Base-by-base conservation (phyloP, 2,113 vertebrate genomes). In the Syrmaticus mikado region DNA sequence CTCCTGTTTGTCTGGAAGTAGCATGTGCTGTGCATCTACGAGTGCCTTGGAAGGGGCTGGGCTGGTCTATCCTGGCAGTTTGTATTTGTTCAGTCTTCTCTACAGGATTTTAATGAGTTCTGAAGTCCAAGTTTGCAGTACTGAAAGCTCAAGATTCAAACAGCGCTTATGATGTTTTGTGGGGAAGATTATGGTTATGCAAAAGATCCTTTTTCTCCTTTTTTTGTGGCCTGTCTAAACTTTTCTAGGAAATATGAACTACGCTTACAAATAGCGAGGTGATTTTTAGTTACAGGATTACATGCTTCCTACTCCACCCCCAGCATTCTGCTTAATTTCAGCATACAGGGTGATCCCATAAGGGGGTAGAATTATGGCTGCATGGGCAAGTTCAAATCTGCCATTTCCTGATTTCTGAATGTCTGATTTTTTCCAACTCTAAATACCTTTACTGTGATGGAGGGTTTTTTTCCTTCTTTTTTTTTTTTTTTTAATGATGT, bases 391-490 rank as follows among this genome's bases (percentile, higher is more conserved):
- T 87, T 53, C 86, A 92, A 82, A 90, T 92, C 71, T 93, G n/a
- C 57, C 2, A 1, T 84, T 94, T 89, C 43, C 24, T 87, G 66
- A 92, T 92, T 90, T 83, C 43, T 66, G 32, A 90, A 81, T 78
- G 57, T 21, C 27, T 75, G 28, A 22, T 67, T 40, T 40, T 38
- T 77, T 30, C 45, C 50, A 32, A 38, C 5, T 77, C 21, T 43
- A 78, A 88, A 75, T 71, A 68, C 12, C 10, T 83, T 75, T 65
- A 7, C 6, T 72, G 25, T 11, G 4, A 15, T 55, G 11, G 5
- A 77, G 7, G 4, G 1, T 1, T 53, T 7, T 7, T 46, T n/a
- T 13, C 2, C 3, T 0, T 3, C 2, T 2, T 0, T 2, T 8
- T 68, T 60, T 22, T 60, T 22, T 25, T 48, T 41, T n/a, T 77